A percentile compares a stretch with the other conserved stretches of the same genome.
Evolutionary conservation across 1,140 invertebrate genomes (phyloP).

Genomic region (Drosophila takahashii): DNA sequence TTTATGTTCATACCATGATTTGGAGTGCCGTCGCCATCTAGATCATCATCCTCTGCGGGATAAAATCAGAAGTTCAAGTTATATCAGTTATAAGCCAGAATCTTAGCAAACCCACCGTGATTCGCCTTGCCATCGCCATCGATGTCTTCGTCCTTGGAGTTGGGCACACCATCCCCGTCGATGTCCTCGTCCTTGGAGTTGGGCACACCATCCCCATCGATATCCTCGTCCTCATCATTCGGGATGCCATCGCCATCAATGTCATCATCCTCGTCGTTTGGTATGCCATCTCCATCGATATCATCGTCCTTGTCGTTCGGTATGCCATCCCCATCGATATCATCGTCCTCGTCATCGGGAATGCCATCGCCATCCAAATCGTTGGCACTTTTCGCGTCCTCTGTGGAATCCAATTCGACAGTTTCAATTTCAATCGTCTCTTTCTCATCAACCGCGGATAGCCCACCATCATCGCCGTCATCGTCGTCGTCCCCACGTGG

Average conservation of each 20-base stretch:
- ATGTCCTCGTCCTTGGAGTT: conserved; percentile 85
- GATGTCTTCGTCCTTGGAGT: conserved; percentile 74
- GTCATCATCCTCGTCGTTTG: conserved; percentile 83
- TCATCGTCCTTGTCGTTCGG: conserved; percentile 78
- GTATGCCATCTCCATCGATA: conserved; percentile 80
- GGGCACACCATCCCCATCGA: conserved; percentile 82
- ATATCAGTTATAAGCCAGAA: neutral
- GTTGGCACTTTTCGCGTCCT: conserved; percentile 84
- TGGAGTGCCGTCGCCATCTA: conserved; percentile 76
- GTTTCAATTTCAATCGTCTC: conserved; percentile 82
- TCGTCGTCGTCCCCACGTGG: conserved; percentile 65
- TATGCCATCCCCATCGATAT: conserved; percentile 84
- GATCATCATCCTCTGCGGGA: conserved; percentile 69
- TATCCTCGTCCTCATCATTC: conserved; percentile 82
- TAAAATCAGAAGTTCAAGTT: neutral
- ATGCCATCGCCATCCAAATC: conserved; percentile 84
- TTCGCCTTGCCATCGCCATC: conserved; percentile 77
- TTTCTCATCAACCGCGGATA: conserved; percentile 70
- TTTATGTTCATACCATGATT: conserved; percentile 51
- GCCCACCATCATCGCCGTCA: conserved; percentile 79
- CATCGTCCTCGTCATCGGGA: conserved; percentile 77
- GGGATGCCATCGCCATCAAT: conserved; percentile 85
- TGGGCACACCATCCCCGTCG: conserved; percentile 84
- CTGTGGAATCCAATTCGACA: conserved; percentile 77
- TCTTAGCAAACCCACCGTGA: conserved; percentile 27